Base-by-base conservation (phyloP, 2,113 vertebrate species). In the Carlito syrichta region DNA sequence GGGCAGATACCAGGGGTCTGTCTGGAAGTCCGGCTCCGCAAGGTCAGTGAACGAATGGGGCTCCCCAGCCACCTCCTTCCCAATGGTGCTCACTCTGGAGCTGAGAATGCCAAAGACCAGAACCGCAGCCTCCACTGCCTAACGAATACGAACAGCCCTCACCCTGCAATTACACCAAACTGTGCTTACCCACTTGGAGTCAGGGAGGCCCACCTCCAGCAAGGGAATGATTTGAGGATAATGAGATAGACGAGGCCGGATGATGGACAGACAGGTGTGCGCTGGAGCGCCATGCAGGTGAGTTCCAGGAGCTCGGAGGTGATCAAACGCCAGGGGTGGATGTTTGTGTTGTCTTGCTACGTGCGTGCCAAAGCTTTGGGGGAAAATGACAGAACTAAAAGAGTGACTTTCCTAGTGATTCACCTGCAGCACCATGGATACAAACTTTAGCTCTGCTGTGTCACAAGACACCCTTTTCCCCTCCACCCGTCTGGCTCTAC, bases 251-350 rank as follows among this genome's bases (percentile, higher is more conserved):
- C 19, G 74, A 45, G 32, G 63, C 56, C 11, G 19, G 83, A 8
- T 20, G 84, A 6, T 0, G 0, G 3, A 10, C 3, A 1, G 27
- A 23, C 27, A 45, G 12, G 45, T 11, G 3, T 0, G 6, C 13
- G 2, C 20, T 0, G 2, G 20, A 8, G 45, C 0, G 0, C 22
- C 22, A 0, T 0, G 5, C 2, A 3, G 88, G n/a, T 0, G 89
- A 56, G 17, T 48, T 50, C 60, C 52, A 3, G 68, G 54, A 60
- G 6, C 50, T 35, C 0, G 16, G 35, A 13, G 78, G 8, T 0
- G 40, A 13, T 5, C 27, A 23, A 19, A 8, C 2, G 40, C 20
- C 81, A 32, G 66, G 2, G 35, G 12, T 1, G 0, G 74, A n/a
- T 16, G 4, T n/a, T 11, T 13, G 71, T 0, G 0, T 10, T 2